Percentiles rank a stretch among this genome's conserved stretches.
Conservation (phyloP, 2,797 vertebrate species). For the Anguilla megastoma region DNA sequence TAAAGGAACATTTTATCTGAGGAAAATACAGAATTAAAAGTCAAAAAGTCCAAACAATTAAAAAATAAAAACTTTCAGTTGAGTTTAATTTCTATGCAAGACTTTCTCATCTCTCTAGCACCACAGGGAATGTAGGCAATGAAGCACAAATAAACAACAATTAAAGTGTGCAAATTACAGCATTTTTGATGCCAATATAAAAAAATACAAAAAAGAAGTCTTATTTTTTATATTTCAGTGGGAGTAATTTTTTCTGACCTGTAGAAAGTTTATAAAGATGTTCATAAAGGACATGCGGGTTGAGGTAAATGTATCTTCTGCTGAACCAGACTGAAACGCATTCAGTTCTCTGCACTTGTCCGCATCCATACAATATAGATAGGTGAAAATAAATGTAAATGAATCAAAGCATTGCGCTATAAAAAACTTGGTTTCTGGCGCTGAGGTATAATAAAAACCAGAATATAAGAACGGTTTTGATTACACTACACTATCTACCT, state of each 20-base stretch:
- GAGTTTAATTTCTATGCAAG: background rate
- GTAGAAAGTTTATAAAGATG: background rate
- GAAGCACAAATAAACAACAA: constrained; percentile 7
- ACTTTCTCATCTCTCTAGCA: background rate
- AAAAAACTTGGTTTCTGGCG: background rate
- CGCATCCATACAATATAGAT: background rate
- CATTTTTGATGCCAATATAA: background rate
- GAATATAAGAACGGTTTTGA: constrained; percentile 2
- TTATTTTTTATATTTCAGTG: background rate
- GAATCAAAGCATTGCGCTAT: background rate
- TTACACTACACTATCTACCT: background rate
- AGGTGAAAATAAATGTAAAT: background rate
- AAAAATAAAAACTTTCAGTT: background rate
- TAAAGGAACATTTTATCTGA: background rate
- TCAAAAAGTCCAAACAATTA: background rate
- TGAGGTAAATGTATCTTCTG: background rate
- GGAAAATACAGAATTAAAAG: background rate
- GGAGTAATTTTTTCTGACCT: background rate
- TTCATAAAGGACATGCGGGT: background rate
- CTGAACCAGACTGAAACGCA: background rate
- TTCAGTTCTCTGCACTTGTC: background rate
- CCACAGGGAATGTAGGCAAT: background rate
- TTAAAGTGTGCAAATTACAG: background rate
- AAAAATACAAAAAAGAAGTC: background rate
- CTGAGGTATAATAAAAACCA: constrained; percentile 6